Percentiles rank a stretch among this genome's conserved stretches.
These are phyloP conservation scores for Drosophila navojoa DNA, from an alignment of 1,140 invertebrate genomes.

Conservation along the genomic window DNA sequence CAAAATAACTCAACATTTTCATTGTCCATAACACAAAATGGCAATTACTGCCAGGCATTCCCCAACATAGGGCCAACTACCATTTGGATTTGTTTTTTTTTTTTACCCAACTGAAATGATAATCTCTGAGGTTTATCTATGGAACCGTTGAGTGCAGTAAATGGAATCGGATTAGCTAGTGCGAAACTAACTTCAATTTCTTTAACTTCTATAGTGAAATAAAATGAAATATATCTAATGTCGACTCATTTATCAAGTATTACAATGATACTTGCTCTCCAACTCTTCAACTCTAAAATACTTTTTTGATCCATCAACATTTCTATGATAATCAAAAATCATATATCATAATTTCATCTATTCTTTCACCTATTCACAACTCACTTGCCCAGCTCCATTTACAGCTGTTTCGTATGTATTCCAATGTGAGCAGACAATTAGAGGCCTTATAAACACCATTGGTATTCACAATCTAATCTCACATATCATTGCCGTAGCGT, in stretches of 20 bases:
- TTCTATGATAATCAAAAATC: too few species aligned
- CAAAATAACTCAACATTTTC: conserved; percentile 43
- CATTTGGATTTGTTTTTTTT: background rate
- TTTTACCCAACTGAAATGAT: background rate
- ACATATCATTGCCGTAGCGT: background rate
- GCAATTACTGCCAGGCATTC: conserved; percentile 12
- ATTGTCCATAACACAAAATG: conserved; percentile 8
- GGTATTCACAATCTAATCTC: background rate
- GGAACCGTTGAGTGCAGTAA: background rate
- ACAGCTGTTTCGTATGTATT: too few species aligned
- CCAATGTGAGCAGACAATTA: background rate
- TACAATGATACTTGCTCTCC: too few species aligned
- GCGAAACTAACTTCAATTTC: background rate
- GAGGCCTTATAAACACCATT: background rate
- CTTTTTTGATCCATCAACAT: too few species aligned
- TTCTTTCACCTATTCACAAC: too few species aligned
- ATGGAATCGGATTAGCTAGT: background rate
- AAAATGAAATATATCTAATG: too few species aligned
- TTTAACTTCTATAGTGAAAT: too few species aligned
- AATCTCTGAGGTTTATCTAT: too few species aligned
- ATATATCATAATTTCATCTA: too few species aligned
- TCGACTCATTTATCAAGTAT: too few species aligned
- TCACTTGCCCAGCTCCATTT: too few species aligned
- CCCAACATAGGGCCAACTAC: background rate
- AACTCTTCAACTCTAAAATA: too few species aligned